Conservation (phyloP, 2,888 invertebrate species). For the Phyllotreta striolata region DNA sequence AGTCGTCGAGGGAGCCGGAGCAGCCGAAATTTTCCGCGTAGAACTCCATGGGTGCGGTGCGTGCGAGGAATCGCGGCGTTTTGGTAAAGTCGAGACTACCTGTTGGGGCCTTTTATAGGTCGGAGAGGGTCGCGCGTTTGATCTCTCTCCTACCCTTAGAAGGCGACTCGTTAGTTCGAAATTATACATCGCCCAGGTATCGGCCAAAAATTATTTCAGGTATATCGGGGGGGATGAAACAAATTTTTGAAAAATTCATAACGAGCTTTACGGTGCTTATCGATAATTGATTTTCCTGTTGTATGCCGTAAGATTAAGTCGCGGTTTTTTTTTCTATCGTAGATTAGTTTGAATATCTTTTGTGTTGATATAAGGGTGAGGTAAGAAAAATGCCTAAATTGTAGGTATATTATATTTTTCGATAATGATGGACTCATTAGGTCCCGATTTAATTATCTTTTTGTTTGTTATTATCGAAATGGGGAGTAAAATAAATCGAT, state of each 20-base stretch:
- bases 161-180: slow-evolving; percentile 25
- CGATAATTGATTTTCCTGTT: too few relatives aligned
- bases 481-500: too few relatives aligned
- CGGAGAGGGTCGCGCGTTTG: slow-evolving; percentile 9
- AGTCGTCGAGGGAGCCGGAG: slow-evolving; percentile 42
- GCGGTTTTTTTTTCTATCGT: too few relatives aligned
- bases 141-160: slow-evolving; percentile 40
- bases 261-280: slow-evolving; percentile 5
- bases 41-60: slow-evolving; percentile 42
- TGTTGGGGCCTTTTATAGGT: slow-evolving; percentile 49
- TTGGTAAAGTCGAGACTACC: slow-evolving; percentile 47
- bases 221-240: slow-evolving; percentile 27
- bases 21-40: slow-evolving; percentile 50
- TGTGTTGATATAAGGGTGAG: too few relatives aligned
- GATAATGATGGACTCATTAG: too few relatives aligned
- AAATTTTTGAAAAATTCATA: slow-evolving; percentile 29
- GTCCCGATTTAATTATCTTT: too few relatives aligned
- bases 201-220: slow-evolving; percentile 30
- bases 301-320: too few relatives aligned
- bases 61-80: slow-evolving; percentile 31
- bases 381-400: too few relatives aligned
- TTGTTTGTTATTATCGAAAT: too few relatives aligned
- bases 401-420: too few relatives aligned
- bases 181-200: slow-evolving; percentile 27
- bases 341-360: too few relatives aligned